Percentiles rank a stretch among this genome's conserved stretches.
Evolutionary conservation across 2,113 vertebrate species (phyloP).

Genomic region (Equus przewalskii): DNA sequence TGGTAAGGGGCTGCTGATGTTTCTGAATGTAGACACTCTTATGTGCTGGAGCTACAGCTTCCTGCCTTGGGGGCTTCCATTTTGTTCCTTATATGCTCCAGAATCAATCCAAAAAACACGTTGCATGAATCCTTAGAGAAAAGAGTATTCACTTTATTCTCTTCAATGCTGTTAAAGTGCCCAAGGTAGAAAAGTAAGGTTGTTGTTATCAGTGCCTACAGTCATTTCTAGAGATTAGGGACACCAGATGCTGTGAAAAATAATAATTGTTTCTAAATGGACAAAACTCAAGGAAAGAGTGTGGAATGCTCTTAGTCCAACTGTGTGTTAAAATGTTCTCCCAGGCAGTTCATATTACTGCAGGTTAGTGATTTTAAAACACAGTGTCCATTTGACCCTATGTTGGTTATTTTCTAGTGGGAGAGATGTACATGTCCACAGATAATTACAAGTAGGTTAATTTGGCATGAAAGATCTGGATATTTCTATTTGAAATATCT

Average conservation of each 20-base stretch:
- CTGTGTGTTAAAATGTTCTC: neutral
- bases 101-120: conserved; percentile 1
- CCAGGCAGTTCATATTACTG: neutral
- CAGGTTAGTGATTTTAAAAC: neutral
- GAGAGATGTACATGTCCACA: neutral
- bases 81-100: neutral
- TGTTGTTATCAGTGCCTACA: neutral
- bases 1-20: neutral
- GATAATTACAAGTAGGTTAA: neutral
- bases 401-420: neutral
- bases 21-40: neutral
- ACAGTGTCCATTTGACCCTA: neutral
- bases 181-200: neutral
- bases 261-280: neutral
- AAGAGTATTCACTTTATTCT: neutral
- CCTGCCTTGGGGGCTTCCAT: neutral
- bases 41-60: neutral
- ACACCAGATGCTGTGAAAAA: neutral
- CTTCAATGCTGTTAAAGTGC: neutral
- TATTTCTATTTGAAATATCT: neutral
- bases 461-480: neutral
- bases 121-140: neutral
- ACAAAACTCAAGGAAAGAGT: neutral
- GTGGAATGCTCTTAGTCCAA: neutral
- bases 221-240: neutral